A percentile compares a stretch with the other conserved stretches of the same genome.
Evolutionary conservation across 2,113 vertebrate species (phyloP).

Genomic region (Rhinichthys klamathensis): DNA sequence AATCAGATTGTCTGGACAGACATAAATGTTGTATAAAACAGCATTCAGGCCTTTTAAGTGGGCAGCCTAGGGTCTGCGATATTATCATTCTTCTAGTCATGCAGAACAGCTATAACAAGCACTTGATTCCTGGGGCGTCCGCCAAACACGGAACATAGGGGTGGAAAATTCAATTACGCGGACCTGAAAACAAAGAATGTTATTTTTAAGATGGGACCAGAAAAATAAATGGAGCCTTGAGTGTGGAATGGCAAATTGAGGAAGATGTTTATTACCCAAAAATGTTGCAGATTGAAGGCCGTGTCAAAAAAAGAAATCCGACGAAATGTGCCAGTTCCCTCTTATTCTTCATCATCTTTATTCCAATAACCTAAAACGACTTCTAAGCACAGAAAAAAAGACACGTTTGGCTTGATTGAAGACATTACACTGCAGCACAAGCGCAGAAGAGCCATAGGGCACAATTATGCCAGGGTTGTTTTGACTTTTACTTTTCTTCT

Average conservation of each 20-base stretch:
- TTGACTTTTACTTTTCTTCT: constrained; percentile 9
- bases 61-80: background rate
- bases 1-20: background rate
- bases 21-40: constrained; percentile 3
- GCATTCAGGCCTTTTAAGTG: background rate
- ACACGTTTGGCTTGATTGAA: constrained; percentile 11
- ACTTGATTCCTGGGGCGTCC: background rate
- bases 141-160: background rate
- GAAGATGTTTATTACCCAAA: constrained; percentile 5
- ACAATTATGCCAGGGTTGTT: constrained; percentile 10
- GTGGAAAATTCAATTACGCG: constrained; percentile 2
- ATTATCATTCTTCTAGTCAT: constrained; percentile 19
- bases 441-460: background rate
- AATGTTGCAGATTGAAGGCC: background rate
- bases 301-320: background rate
- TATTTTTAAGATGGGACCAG: background rate
- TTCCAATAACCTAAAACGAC: background rate
- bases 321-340: background rate
- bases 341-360: background rate
- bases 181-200: background rate
- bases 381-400: background rate
- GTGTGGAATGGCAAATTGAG: constrained; percentile 14
- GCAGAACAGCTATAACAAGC: constrained; percentile 19
- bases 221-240: background rate
- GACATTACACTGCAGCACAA: background rate